Base-by-base conservation (phyloP, 2,888 invertebrate genomes). In the Dromius quadrimaculatus region DNA sequence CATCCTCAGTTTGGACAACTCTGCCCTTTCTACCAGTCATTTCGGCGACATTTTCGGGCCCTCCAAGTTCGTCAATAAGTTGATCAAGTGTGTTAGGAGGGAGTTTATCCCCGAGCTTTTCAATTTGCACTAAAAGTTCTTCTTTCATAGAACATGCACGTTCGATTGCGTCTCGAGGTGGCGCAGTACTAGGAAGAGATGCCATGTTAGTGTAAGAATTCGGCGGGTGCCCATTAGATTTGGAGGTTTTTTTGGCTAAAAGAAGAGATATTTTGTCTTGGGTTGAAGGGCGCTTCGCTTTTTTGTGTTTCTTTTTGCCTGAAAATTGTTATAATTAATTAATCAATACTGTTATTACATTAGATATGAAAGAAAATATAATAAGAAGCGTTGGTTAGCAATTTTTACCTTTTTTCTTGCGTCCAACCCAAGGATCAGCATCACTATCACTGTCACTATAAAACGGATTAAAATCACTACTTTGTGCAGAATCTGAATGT, bases 61-160 rank as follows among this genome's bases (percentile, higher is more conserved):
- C 99, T 54, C 99, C 99, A 6, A 99, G 87, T 80, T 97, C 96
- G 83, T 99, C 98, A 74, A 99, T 98, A 8, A 99, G 87, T 81
- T 99, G 97, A 86, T 99, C 99, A 45, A 99, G 85, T 0, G 99
- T 98, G 83, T 99, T 99, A 36, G 98, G 94, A 3, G 99, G 99
- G 75, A 99, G 85, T 17, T 88, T 87, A 0, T 92, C 90, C 2
- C 97, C 98, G 1, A 98, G 85, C 20, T 87, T 84, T 81, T 98
- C 97, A 71, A 99, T 91, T 79, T 90, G 89, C 73, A 87, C 87
- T 74, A 99, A 82, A 38, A 99, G 85, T 74, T 97, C 93, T 76
- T 95, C 93, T 84, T 97, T 97, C 94, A 98, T 96, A 78, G 88
- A 88, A 83, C 93, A 93, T 0, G 96, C 96, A 50, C 92, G 88